These are phyloP conservation scores for Podocnemis expansa DNA, from an alignment of 2,113 vertebrate species.

Conservation along the genomic window DNA sequence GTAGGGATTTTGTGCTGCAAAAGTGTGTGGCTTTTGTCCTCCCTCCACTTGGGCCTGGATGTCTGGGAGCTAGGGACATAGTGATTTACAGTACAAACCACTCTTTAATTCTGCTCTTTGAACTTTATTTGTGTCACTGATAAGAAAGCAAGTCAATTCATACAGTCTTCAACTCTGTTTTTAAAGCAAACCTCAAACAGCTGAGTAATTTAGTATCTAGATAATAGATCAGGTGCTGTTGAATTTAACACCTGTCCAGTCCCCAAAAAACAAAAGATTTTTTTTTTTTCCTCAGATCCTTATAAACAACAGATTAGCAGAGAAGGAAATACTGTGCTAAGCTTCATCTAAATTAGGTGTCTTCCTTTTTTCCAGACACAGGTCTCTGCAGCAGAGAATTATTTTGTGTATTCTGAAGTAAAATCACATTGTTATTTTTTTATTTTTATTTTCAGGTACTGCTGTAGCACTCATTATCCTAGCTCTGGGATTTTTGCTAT, in stretches of 20 bases:
- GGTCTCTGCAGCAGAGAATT: background rate
- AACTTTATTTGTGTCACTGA: background rate
- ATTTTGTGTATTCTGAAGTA: conserved; percentile 24
- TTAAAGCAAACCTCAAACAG: too few relatives aligned
- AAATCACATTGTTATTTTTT: conserved; percentile 39
- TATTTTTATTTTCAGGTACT: conserved; percentile 87
- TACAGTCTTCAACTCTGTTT: background rate
- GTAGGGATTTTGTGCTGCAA: background rate
- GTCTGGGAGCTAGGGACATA: background rate
- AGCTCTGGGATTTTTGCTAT: conserved; percentile 91
- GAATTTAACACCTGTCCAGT: conserved; percentile 1
- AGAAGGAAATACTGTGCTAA: background rate
- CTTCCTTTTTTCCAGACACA: background rate
- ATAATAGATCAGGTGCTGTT: conserved; percentile 2
- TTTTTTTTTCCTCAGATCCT: conserved; percentile 33
- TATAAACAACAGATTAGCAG: background rate
- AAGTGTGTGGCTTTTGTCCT: background rate
- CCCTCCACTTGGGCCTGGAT: background rate
- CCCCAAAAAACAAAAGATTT: too few relatives aligned
- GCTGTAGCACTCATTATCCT: conserved; percentile 88
- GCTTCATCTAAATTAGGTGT: background rate
- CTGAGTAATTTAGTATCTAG: conserved; percentile 2
- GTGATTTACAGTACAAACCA: conserved; percentile 3
- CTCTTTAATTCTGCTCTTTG: background rate
- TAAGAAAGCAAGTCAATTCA: background rate